Base-by-base conservation (phyloP, 2,113 vertebrate genomes). In the Stegastes partitus region DNA sequence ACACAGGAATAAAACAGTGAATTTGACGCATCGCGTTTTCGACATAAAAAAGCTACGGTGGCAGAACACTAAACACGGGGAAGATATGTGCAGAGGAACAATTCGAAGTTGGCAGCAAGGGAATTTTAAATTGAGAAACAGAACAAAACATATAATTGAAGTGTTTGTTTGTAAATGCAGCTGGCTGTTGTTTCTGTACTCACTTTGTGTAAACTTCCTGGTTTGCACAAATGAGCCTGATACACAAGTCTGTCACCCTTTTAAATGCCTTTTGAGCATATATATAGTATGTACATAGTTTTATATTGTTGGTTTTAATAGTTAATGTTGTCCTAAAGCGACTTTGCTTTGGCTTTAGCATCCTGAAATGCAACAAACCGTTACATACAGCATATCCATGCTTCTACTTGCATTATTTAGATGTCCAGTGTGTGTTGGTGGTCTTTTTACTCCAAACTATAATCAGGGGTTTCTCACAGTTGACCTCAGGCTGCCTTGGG, bases 141-240 rank as follows among this genome's bases (percentile, higher is more conserved):
- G 69, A 87, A 71, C n/a, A 66, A 82, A 69, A 69, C 14, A 28
- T 82, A 64, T 81, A 76, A 88, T 84, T 80, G 75, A 85, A 80
- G 44, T 5, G 7, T 2, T 16, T 51, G 18, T 72, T 37, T 79
- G 31, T 79, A 67, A 74, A 82, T 64, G 59, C 23, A 58, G 55
- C 19, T 12, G 25, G 23, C 14, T 39, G 26, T 68, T 81, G 26
- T 45, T 42, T 67, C 14, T 57, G 51, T 49, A 2, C 54, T 79
- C 34, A 69, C 21, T 68, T 28, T 49, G 39, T 74, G 28, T 56
- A n/a, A 0, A 18, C 68, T 61, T 26, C 65, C 10, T 69, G 26
- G 11, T 37, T 77, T 10, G 14, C 28, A 37, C 55, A 69, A 69
- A 54, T 11, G 5, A 62, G 28, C 5, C 12, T 42, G 42, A 65